Evolutionary conservation across 2,797 vertebrate species (phyloP).

Genomic region (Otus scops): DNA sequence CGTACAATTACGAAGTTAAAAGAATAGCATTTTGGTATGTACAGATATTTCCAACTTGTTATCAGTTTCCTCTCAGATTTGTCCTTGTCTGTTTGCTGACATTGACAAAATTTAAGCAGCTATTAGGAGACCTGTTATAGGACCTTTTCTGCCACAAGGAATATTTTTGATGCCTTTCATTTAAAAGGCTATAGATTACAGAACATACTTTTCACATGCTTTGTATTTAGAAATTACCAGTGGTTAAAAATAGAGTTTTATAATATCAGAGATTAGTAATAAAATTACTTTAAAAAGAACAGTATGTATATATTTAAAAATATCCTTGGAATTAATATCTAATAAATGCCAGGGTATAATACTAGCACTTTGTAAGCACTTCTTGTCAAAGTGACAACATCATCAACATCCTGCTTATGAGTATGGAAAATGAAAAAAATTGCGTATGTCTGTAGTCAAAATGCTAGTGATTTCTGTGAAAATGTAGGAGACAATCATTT

Average conservation of each 20-base stretch:
- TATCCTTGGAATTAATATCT: conserved; percentile 73
- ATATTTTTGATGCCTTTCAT: conserved; percentile 74
- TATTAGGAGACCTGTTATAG: conserved; percentile 46
- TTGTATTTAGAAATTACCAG: conserved; percentile 73
- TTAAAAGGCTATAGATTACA: conserved; percentile 69
- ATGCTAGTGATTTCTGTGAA: conserved; percentile 64
- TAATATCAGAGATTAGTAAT: conserved; percentile 74
- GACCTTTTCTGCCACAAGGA: conserved; percentile 63
- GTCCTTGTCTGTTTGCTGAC: conserved; percentile 37
- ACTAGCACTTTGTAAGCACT: conserved; percentile 77
- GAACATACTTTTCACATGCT: conserved; percentile 70
- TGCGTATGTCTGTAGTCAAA: conserved; percentile 17
- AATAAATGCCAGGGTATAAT: conserved; percentile 73
- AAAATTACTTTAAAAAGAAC: conserved; percentile 69
- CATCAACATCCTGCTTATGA: conserved; percentile 47
- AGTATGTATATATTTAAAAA: conserved; percentile 72
- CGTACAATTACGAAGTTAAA: neutral
- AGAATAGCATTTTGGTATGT: conserved; percentile 47
- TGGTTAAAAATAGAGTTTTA: conserved; percentile 75
- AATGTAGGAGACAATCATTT: conserved; percentile 77
- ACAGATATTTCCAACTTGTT: conserved; percentile 38
- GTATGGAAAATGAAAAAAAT: conserved; percentile 45
- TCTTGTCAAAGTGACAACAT: conserved; percentile 34
- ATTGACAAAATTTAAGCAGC: conserved; percentile 22
- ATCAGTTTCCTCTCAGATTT: conserved; percentile 32